Evolutionary conservation across 2,797 vertebrate genomes (phyloP).

Genomic region (Pitangus sulphuratus): DNA sequence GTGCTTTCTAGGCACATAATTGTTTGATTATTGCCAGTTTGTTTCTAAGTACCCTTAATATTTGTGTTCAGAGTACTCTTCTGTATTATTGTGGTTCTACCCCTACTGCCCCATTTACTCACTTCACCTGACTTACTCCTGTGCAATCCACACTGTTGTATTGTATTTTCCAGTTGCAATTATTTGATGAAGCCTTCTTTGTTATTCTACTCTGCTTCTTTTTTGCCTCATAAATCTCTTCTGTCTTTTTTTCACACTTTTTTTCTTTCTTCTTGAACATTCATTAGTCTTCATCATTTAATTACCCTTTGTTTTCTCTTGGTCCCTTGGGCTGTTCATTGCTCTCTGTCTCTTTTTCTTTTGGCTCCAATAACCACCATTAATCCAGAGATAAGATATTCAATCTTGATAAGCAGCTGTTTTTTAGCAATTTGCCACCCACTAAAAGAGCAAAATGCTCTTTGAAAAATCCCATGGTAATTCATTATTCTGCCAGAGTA

Average conservation of each 20-base stretch:
- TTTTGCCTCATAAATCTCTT: slow-evolving; percentile 1
- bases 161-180: background rate
- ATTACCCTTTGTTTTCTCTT: slow-evolving; percentile 23
- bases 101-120: background rate
- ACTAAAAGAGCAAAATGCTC: slow-evolving; percentile 1
- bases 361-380: slow-evolving; percentile 24
- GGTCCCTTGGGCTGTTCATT: slow-evolving; percentile 1
- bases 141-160: background rate
- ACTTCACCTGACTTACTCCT: background rate
- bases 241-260: background rate
- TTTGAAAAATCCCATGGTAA: slow-evolving; percentile 40
- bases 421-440: slow-evolving; percentile 40
- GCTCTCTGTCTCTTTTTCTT: slow-evolving; percentile 44
- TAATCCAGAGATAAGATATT: slow-evolving; percentile 44
- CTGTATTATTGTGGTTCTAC: background rate
- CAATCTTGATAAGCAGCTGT: slow-evolving; percentile 44
- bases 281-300: slow-evolving; percentile 45
- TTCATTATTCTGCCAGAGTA: slow-evolving; percentile 36
- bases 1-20: background rate
- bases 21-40: background rate
- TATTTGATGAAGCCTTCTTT: background rate
- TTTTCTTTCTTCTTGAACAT: background rate
- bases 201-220: background rate
- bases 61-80: background rate
- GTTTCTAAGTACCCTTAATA: background rate